Conservation (phyloP, 2,888 invertebrate genomes). For the Quadroppia sp. region DNA sequence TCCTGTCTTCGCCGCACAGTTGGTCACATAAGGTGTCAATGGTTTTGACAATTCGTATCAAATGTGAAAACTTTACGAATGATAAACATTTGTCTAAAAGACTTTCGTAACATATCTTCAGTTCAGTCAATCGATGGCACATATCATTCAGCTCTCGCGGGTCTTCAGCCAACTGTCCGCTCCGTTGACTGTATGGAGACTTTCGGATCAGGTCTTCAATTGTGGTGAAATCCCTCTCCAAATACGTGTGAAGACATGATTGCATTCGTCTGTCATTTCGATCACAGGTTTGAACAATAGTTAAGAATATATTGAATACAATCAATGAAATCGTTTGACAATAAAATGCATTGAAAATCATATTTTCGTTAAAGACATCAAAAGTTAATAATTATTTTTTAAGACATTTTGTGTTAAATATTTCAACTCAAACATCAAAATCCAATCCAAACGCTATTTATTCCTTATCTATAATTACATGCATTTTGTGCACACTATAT, state of each 20-base stretch:
- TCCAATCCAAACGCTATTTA: no score
- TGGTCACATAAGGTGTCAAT: conserved; percentile 1
- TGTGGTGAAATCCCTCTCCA: conserved; percentile 38
- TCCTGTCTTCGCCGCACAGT: conserved; percentile 8
- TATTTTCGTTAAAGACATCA: no score
- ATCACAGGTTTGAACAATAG: neutral
- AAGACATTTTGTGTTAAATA: no score
- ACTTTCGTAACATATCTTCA: conserved; percentile 36
- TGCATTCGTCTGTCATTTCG: conserved; percentile 18
- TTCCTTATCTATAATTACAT: no score
- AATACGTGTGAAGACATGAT: conserved; percentile 35
- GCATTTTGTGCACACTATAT: no score
- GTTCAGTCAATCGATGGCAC: conserved; percentile 8
- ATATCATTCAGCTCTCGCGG: conserved; percentile 22
- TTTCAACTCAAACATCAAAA: no score
- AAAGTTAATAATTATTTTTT: no score
- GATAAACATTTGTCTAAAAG: conserved; percentile 26
- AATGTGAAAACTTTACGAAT: conserved; percentile 30
- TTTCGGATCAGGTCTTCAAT: conserved; percentile 33
- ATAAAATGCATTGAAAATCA: neutral
- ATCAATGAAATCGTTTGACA: neutral
- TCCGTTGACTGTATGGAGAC: conserved; percentile 35
- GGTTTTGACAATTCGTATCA: conserved; percentile 35
- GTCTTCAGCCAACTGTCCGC: conserved; percentile 34
- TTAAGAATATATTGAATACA: neutral